phyloP scores from a whole-genome alignment of 1,140 invertebrate genomes.

The Euwallacea fornicatus region DNA sequence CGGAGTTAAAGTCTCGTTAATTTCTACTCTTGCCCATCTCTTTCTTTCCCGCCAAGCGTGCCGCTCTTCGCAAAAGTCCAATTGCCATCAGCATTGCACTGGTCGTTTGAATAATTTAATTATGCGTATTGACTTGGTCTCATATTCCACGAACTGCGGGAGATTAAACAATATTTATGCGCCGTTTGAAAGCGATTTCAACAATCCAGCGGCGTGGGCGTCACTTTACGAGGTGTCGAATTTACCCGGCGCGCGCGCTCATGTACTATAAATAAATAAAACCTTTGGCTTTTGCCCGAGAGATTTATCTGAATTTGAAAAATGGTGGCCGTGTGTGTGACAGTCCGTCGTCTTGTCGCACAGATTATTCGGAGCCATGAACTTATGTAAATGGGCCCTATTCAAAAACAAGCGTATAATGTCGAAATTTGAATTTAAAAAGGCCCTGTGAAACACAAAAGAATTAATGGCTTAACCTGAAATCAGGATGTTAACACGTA shows the following conservation, averaged over 20 bases:
- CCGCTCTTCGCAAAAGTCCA: too few species aligned
- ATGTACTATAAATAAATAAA: constrained; percentile 2
- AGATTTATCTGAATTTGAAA: neutral
- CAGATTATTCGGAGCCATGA: constrained; percentile 37
- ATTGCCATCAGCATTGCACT: too few species aligned
- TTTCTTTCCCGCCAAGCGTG: too few species aligned
- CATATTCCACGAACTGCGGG: constrained; percentile 13
- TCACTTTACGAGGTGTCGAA: constrained; percentile 14
- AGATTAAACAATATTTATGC: constrained; percentile 11
- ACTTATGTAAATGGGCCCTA: constrained; percentile 41
- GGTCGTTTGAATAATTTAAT: constrained; percentile 2
- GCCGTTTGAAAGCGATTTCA: constrained; percentile 11
- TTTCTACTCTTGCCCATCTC: too few species aligned
- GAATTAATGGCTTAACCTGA: constrained; percentile 38
- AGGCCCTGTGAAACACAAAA: constrained; percentile 37
- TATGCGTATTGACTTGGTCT: constrained; percentile 11
- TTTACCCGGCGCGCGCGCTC: constrained; percentile 7
- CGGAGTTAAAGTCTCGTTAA: too few species aligned
- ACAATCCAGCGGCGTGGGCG: constrained; percentile 9
- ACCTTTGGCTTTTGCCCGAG: neutral
- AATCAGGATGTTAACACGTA: constrained; percentile 28
- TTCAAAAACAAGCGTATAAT: constrained; percentile 34
- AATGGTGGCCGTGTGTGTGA: neutral
- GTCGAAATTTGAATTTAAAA: constrained; percentile 41
- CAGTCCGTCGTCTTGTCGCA: constrained; percentile 7